Base-by-base conservation (phyloP, 2,888 invertebrate species). In the Apodemia mormo region DNA sequence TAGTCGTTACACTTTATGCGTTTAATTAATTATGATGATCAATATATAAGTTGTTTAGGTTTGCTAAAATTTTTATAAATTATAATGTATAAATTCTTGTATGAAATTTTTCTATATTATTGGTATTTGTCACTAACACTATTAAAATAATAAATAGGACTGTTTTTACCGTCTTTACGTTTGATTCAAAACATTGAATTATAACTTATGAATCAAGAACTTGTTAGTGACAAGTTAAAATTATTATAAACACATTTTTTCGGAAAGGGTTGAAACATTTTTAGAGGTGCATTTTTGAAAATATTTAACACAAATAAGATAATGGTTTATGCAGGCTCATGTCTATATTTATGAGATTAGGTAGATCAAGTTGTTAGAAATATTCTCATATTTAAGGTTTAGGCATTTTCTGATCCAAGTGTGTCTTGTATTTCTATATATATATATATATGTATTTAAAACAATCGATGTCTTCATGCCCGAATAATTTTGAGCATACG, bases 401-500 rank as follows among this genome's bases (percentile, higher is more conserved):
- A 52, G n/a, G 30, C 14, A 49, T n/a, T 67, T 37, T 43, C 14
- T 52, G 78, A 79, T 76, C 78, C 77, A 76, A 79, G 78, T 80
- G 77, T 78, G 65, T 72, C 69, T 73, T 61, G 61, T 61, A 33
- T 61, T 22, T 29, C 58, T 58, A 37, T 61, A 52, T 2, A 4
- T 33, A 37, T 33, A 37, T 22, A 22, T 22, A 0, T 54, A n/a
- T 54, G 12, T 33, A 61, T 61, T 33, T 61, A 61, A 12, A 61
- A 61, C 10, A 12, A 61, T 61, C 61, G 33, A 61, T 14, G 61
- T 92, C 91, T 89, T 89, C 90, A 83, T 90, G 88, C 87, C 89
- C 89, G 85, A 89, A 81, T 67, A n/a, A 45, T 68, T 88, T 91
- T 90, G 89, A 85, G 86, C 88, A 89, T 81, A 76, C 74, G 85